Evolutionary conservation across 2,888 invertebrate genomes (phyloP).

Genomic region (Heliconius ethilla): DNA sequence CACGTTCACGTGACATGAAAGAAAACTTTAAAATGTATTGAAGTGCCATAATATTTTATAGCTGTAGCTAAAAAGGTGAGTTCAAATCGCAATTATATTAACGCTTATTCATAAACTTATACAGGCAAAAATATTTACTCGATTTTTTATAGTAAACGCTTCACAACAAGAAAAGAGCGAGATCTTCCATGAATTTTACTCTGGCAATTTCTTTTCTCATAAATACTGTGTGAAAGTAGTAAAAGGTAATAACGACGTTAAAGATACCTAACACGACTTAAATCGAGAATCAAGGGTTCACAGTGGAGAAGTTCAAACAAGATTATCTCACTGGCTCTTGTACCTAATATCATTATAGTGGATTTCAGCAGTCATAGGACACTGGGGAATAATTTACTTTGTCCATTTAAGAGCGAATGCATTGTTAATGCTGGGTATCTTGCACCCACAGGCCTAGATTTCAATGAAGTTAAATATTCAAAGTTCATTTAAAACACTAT

Average conservation of each 20-base stretch:
- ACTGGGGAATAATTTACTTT: conserved; percentile 24
- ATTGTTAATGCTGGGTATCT: conserved; percentile 13
- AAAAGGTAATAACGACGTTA: background rate
- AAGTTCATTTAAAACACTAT: background rate
- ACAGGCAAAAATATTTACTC: too few relatives aligned
- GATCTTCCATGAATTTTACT: background rate
- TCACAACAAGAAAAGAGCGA: background rate
- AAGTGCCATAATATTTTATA: background rate
- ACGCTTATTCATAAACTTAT: too few relatives aligned
- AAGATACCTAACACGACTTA: background rate
- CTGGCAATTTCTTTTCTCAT: background rate
- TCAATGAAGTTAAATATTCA: conserved; percentile 13
- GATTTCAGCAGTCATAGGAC: conserved; percentile 11
- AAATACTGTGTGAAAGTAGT: background rate
- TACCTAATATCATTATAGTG: conserved; percentile 14
- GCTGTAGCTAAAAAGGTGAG: background rate
- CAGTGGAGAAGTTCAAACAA: conserved; percentile 13
- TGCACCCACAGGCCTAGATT: conserved; percentile 20
- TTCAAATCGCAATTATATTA: too few relatives aligned
- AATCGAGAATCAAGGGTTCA: background rate
- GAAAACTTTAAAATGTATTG: conserved; percentile 10
- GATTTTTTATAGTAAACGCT: background rate
- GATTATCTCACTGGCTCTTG: conserved; percentile 22
- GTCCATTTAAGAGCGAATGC: conserved; percentile 15
- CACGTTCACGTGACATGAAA: conserved; percentile 7